Conservation (phyloP, 2,797 vertebrate genomes). For the Myiotriccus ornatus region DNA sequence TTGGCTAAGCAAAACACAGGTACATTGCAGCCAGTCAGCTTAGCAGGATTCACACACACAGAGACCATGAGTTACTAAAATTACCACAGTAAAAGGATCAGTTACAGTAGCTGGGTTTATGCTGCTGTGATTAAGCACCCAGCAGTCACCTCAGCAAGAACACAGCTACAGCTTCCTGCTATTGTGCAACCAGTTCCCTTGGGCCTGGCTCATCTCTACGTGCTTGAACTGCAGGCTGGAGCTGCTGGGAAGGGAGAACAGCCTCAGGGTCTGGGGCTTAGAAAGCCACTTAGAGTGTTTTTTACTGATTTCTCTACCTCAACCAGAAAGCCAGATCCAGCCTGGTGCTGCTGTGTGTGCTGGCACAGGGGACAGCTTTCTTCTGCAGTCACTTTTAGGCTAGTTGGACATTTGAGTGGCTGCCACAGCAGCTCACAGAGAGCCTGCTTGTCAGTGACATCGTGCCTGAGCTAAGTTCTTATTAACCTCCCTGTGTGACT, state of each 20-base stretch:
- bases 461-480: not conserved
- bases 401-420: not conserved
- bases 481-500: not conserved
- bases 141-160: not conserved
- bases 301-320: not conserved
- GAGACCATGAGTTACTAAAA: not conserved
- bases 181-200: not conserved
- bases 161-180: not conserved
- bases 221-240: not conserved
- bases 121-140: not conserved
- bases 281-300: not conserved
- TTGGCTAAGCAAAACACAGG: not conserved
- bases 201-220: not conserved
- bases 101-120: not conserved
- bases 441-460: not conserved
- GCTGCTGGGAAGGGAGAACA: not conserved
- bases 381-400: not conserved
- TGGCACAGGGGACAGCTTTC: not conserved
- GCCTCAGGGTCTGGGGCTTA: not conserved
- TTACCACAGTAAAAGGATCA: not conserved
- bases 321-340: not conserved
- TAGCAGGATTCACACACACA: not conserved
- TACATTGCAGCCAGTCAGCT: not conserved
- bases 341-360: not conserved
- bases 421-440: not conserved